Conservation (phyloP, 2,888 invertebrate genomes). For the Poecilus cupreus region DNA sequence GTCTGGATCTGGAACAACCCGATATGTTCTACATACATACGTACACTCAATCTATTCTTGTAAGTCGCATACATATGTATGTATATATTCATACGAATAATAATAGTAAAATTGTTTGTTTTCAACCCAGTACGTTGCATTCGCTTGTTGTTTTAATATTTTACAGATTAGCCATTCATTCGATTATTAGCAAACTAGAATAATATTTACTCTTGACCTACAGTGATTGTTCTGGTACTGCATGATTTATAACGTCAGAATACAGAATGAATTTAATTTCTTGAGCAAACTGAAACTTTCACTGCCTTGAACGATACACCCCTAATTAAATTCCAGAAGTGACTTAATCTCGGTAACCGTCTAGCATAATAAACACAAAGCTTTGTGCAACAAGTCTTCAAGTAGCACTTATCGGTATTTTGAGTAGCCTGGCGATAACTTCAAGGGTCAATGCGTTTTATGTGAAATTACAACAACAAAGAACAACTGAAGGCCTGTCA, state of each 20-base stretch:
- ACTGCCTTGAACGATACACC: neutral
- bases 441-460: constrained; percentile 5
- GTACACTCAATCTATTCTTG: neutral
- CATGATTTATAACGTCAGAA: too few relatives aligned
- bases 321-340: neutral
- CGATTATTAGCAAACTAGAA: too few relatives aligned
- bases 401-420: neutral
- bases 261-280: too few relatives aligned
- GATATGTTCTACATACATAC: neutral
- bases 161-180: neutral
- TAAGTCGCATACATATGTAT: neutral
- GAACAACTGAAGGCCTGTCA: constrained; percentile 18
- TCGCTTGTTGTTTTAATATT: neutral
- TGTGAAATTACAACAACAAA: constrained; percentile 33
- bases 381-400: neutral
- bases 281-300: neutral
- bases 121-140: neutral
- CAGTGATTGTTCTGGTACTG: too few relatives aligned
- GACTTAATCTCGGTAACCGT: neutral
- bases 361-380: neutral
- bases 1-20: neutral
- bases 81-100: neutral
- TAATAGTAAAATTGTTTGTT: neutral
- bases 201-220: too few relatives aligned
- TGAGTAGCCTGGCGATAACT: neutral